phyloP scores from a whole-genome alignment of 35 echinoderm and acorn worm genomes.

The Ophioderma brevispina region DNA sequence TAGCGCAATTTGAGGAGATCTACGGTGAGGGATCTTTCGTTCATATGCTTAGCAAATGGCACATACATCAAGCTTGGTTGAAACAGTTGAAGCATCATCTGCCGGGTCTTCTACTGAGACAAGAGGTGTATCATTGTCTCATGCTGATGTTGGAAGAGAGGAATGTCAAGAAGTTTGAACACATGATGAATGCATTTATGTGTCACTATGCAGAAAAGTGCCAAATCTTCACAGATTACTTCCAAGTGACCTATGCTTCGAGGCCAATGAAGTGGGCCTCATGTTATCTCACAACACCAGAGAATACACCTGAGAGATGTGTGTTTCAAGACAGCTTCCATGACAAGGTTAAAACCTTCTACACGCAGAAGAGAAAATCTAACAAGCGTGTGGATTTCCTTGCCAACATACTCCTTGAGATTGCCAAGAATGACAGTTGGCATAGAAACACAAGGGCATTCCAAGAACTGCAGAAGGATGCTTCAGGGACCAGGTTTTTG shows the following conservation, averaged over 20 bases:
- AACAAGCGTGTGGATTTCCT: not conserved
- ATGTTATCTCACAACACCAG: not conserved
- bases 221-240: not conserved
- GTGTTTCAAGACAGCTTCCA: not conserved
- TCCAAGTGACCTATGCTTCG: not conserved
- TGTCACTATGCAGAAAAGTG: not conserved
- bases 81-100: not conserved
- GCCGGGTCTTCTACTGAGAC: not conserved
- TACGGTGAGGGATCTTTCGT: not conserved
- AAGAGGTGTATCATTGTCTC: slow-evolving; percentile 6
- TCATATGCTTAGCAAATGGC: not conserved
- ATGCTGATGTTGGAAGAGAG: not conserved
- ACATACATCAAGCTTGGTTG: not conserved
- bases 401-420: not conserved
- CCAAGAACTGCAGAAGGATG: not conserved
- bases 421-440: not conserved
- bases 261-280: not conserved
- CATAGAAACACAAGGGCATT: not conserved
- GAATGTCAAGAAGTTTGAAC: not conserved
- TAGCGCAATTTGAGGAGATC: not conserved
- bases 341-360: not conserved
- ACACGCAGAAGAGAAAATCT: not conserved
- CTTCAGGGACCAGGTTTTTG: not conserved
- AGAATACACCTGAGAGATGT: not conserved
- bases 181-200: not conserved